These are phyloP conservation scores for Sebastes fasciatus DNA, from an alignment of 2,113 vertebrate genomes.

Conservation along the genomic window DNA sequence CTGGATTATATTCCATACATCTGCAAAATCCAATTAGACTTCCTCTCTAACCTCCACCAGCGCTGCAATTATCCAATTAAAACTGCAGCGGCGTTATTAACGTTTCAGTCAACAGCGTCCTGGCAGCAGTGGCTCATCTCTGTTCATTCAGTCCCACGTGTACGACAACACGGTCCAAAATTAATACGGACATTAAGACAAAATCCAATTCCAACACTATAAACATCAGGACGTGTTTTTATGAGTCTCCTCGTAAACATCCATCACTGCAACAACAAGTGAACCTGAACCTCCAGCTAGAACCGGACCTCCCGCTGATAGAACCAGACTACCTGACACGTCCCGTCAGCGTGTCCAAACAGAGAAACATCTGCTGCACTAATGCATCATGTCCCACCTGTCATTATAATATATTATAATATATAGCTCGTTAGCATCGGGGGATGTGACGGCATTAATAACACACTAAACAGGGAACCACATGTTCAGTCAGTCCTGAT, in stretches of 20 bases:
- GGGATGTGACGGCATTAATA: no score
- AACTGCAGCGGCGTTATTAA: background rate
- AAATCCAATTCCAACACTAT: constrained; percentile 1
- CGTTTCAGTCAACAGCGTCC: background rate
- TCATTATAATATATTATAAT: background rate
- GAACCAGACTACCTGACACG: background rate
- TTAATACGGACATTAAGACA: background rate
- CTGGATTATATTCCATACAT: background rate
- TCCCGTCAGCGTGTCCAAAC: background rate
- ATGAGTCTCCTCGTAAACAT: background rate
- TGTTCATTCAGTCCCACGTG: background rate
- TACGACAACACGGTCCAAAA: background rate
- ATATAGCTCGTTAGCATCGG: background rate
- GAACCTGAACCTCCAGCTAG: background rate
- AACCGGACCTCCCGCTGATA: background rate
- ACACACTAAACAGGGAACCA: background rate
- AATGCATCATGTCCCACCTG: background rate
- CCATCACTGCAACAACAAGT: no score
- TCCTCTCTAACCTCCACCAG: constrained; percentile 23
- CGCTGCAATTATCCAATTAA: constrained; percentile 16
- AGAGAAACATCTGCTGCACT: constrained; percentile 6
- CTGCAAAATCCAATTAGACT: constrained; percentile 13
- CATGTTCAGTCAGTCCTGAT: background rate
- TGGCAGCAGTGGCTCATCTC: background rate
- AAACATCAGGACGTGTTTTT: background rate